Evolutionary conservation across 2,113 vertebrate species (phyloP).

Genomic region (Petaurus breviceps): DNA sequence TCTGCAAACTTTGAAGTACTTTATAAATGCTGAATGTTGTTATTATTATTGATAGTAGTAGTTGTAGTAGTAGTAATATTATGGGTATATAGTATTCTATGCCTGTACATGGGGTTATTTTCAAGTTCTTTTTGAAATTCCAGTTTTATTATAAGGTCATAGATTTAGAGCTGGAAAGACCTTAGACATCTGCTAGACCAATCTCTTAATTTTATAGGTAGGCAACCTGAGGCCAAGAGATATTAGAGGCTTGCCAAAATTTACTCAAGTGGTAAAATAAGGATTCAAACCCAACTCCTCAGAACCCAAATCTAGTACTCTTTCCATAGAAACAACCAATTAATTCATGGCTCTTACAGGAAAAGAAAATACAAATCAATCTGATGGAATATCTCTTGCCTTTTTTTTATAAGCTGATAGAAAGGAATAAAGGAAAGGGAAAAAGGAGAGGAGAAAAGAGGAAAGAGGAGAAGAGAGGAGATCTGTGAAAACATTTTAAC

Average conservation of each 20-base stretch:
- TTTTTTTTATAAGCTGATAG: conserved; percentile 61
- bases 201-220: neutral
- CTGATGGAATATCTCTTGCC: conserved; percentile 59
- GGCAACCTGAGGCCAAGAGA: neutral
- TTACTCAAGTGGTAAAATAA: neutral
- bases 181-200: neutral
- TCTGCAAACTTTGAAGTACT: neutral
- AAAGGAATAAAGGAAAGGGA: no score
- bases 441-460: accelerated
- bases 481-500: conserved; percentile 55
- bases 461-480: neutral
- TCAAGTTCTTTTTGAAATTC: neutral
- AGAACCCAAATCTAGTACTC: neutral
- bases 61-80: neutral
- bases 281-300: neutral
- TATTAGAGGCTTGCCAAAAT: neutral
- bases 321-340: neutral
- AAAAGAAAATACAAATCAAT: conserved; percentile 24
- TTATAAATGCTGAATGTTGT: neutral
- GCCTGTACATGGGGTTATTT: neutral
- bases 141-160: neutral
- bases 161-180: neutral
- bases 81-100: neutral
- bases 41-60: neutral
- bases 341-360: conserved; percentile 36